phyloP scores from a whole-genome alignment of 2,888 invertebrate species.

The Lasioglossum zephyrum region DNA sequence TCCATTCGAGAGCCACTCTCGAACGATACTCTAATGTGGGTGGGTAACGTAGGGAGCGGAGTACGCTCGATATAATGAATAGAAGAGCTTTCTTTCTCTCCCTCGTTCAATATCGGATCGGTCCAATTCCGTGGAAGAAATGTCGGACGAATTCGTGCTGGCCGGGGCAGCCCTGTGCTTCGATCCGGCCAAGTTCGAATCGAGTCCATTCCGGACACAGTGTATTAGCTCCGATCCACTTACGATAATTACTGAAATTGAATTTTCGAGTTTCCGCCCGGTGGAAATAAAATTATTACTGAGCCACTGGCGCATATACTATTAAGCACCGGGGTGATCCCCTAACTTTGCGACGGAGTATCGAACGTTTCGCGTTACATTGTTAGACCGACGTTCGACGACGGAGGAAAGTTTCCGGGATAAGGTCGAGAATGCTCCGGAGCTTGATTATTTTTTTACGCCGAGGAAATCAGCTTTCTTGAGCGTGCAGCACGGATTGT shows the following conservation, averaged over 20 bases:
- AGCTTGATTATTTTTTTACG: background rate
- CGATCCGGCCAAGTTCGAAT: slow-evolving; percentile 48
- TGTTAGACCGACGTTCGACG: background rate
- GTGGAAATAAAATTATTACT: slow-evolving; percentile 31
- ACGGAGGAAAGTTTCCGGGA: background rate
- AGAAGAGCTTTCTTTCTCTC: slow-evolving; percentile 20
- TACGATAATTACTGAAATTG: slow-evolving; percentile 54
- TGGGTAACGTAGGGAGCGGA: slow-evolving; percentile 8
- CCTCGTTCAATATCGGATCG: slow-evolving; percentile 6
- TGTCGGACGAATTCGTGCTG: slow-evolving; percentile 25
- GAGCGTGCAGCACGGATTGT: background rate
- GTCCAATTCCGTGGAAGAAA: slow-evolving; percentile 26
- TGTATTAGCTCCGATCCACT: slow-evolving; percentile 56
- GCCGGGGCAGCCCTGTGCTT: slow-evolving; percentile 6
- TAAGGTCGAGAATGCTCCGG: background rate
- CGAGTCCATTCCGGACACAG: slow-evolving; percentile 23
- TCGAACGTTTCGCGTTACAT: slow-evolving; percentile 6
- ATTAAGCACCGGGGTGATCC: slow-evolving; percentile 4
- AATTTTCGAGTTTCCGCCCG: slow-evolving; percentile 40
- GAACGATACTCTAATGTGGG: background rate
- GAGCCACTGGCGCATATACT: slow-evolving; percentile 9
- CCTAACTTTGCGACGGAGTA: slow-evolving; percentile 4
- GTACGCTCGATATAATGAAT: slow-evolving; percentile 39
- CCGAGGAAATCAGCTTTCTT: background rate
- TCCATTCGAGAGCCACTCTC: background rate